Evolutionary conservation across 1,140 invertebrate species (phyloP), one percentile per base, ranked within the genome.

Genomic region (Phocides pigmalion): DNA sequence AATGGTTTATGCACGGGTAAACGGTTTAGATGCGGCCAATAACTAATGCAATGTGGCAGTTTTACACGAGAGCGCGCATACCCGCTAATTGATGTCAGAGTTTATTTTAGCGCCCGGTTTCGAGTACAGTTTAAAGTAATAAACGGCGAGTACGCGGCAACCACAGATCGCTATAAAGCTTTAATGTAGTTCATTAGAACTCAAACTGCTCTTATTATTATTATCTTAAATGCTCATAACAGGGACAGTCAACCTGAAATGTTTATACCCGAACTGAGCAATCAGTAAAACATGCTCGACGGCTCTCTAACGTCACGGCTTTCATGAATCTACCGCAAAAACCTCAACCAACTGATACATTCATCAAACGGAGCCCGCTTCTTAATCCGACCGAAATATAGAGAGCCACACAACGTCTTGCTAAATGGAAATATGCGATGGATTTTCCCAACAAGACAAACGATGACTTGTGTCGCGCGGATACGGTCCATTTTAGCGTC

Each of bases 311-410:
- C 56, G 64, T 73, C 62, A 70, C 64, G 68, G 72, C 53, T 73
- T 71, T 76, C 71, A 74, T 50, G 62, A 76, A 71, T 79, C 70
- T 64, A 68, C 73, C 74, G 70, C 75, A 81, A 79, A 82, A 84
- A 79, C 75, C 68, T 67, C 76, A 74, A 73, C 65, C 61, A 67
- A 77, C 76, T 77, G 72, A 81, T 80, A 80, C 81, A 86, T 87
- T 79, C 76, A 84, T 83, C 80, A 87, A 82, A 80, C 67, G 68
- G 70, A 84, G 72, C 75, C 79, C 70, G 66, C 72, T 81, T 75
- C 78, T 81, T 81, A 83, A 85, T 81, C 81, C 79, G 76, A 87
- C 77, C 79, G 73, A 83, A 87, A 81, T 83, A 76, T 79, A 80
- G 71, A 74, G 67, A 78, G 64, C 66, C 68, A 72, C 70, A 72